Conservation (phyloP, 2,888 invertebrate species). For the Heliconius charithonia region DNA sequence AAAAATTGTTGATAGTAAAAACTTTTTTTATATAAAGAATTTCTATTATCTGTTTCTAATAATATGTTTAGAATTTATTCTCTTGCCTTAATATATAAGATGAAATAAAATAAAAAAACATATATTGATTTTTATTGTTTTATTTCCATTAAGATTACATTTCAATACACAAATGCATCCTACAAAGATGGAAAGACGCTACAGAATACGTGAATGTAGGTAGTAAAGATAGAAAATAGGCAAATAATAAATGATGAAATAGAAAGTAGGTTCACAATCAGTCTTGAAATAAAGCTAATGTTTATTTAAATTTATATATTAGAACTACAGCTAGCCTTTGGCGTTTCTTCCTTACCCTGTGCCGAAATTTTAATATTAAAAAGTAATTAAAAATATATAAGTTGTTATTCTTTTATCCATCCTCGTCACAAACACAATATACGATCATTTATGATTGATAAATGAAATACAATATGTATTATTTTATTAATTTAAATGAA, state of each 20-base stretch:
- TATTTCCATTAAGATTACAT: conserved; percentile 19
- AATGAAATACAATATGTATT: too few relatives aligned
- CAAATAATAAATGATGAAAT: neutral
- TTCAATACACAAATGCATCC: conserved; percentile 23
- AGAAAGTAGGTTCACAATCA: conserved; percentile 14
- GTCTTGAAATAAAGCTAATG: conserved; percentile 25
- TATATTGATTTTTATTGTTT: neutral
- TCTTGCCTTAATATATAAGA: neutral
- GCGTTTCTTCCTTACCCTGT: conserved; percentile 7
- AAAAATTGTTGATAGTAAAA: neutral
- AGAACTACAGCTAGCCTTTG: neutral
- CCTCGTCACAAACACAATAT: neutral
- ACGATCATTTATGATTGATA: too few relatives aligned
- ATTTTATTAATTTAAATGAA: neutral
- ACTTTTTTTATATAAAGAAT: conserved; percentile 1
- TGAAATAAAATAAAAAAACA: neutral
- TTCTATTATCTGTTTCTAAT: neutral
- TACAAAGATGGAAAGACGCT: neutral
- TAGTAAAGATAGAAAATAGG: neutral
- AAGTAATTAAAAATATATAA: neutral
- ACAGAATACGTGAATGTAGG: neutral
- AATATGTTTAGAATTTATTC: neutral
- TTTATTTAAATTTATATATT: neutral
- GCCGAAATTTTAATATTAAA: neutral
- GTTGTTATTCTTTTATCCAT: neutral